These are phyloP conservation scores for Crotalus horridus DNA, from an alignment of 2,113 vertebrate species.

Conservation along the genomic window DNA sequence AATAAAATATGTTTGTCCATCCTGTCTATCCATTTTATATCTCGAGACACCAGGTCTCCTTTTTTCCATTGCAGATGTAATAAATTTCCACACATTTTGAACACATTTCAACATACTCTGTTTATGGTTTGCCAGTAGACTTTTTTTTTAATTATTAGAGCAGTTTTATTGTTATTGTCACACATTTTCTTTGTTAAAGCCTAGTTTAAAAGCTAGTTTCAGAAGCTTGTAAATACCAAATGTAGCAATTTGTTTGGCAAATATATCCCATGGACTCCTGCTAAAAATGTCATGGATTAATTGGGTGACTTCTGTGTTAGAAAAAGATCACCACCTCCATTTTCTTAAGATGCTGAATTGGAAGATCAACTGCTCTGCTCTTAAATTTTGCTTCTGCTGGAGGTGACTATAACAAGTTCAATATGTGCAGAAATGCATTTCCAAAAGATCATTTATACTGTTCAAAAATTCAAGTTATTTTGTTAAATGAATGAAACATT, in stretches of 20 bases:
- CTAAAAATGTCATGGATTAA: conserved; percentile 19
- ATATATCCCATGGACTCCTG: conserved; percentile 39
- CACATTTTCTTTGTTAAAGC: conserved; percentile 74
- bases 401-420: background rate
- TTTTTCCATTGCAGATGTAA: conserved; percentile 49
- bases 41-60: conserved; percentile 35
- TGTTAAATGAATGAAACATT: background rate
- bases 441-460: background rate
- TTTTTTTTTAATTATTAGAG: conserved; percentile 67
- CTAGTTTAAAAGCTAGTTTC: conserved; percentile 69
- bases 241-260: conserved; percentile 57
- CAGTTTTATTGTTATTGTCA: conserved; percentile 70
- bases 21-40: conserved; percentile 41
- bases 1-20: background rate
- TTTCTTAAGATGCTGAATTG: background rate
- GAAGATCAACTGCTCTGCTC: background rate
- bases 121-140: conserved; percentile 67
- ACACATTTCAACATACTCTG: conserved; percentile 56
- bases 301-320: conserved; percentile 2
- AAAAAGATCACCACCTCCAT: background rate
- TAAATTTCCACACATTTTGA: conserved; percentile 55
- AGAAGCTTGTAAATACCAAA: conserved; percentile 69
- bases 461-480: background rate
- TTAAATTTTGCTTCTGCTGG: background rate
- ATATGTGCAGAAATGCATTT: background rate